Base-by-base conservation (phyloP, 1,140 invertebrate genomes). In the Daktulosphaira vitifoliae region DNA sequence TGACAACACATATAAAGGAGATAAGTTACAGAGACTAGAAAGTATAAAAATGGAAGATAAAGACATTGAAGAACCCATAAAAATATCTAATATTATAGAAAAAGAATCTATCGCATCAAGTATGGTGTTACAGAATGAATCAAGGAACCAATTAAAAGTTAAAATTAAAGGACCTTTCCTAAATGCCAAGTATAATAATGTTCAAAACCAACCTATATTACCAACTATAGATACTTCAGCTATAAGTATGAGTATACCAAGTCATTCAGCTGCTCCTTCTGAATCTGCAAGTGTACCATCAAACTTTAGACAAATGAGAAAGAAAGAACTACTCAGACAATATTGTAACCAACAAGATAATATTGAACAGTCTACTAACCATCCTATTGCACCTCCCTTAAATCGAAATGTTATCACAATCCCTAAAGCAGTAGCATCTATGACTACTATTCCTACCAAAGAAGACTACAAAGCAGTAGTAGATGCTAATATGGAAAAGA, bases 111-210 rank as follows among this genome's bases (percentile, higher is more conserved):
- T 62, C 26, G 26, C 50, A 29, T 44, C 82, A 84, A 1, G 84
- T 84, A 1, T 50, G 20, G 62, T 68, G 33, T 64, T 65, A 5
- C 74, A 87, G 13, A 82, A 80, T 9, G 88, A 87, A 73, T 84
- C 87, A 0, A 76, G 88, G 16, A 91, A 90, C 76, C 89, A 90
- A 70, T 73, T 92, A 1, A 92, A 92, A 73, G 84, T 93, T 0
- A 93, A 93, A 75, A 92, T 92, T 67, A 92, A 92, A 74, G 90
- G 89, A 11, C 89, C 90, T 0, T 88, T 91, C 71, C 74, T 86
- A 51, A 84, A 87, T 70, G 85, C 86, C 0, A 88, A 88, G 70
- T 89, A 89, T 69, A 75, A 77, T 3, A 76, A 77, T 0, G 77
- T 76, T 15, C 78, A 79, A 20, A 82, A 81, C 49, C 74, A 79